Percentiles rank a stretch among this genome's conserved stretches.
Evolutionary conservation across 2,113 vertebrate genomes (phyloP).

Genomic region (Helogale parvula): DNA sequence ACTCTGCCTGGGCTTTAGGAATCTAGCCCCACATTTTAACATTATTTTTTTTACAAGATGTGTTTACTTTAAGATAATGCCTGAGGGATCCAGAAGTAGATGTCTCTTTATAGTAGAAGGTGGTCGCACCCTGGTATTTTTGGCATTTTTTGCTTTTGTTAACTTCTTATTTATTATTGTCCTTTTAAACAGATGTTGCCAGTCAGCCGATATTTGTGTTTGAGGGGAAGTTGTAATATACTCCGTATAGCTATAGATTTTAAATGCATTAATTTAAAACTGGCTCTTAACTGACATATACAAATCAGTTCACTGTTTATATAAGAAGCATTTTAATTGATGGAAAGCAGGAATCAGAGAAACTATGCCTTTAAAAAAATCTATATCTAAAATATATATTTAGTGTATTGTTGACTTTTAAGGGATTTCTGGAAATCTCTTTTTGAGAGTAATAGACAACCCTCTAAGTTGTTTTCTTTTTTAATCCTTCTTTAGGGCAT

Average conservation of each 20-base stretch:
- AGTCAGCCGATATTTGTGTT: neutral
- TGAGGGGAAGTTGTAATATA: neutral
- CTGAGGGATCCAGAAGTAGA: neutral
- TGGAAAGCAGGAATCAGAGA: neutral
- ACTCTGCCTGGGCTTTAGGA: neutral
- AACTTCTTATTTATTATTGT: neutral
- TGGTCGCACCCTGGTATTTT: neutral
- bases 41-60: neutral
- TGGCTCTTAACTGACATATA: neutral
- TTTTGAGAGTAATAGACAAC: neutral
- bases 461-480: neutral
- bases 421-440: neutral
- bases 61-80: neutral
- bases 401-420: neutral
- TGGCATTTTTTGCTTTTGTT: neutral
- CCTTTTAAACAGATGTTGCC: neutral
- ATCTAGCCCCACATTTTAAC: neutral
- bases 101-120: neutral
- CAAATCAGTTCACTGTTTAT: neutral
- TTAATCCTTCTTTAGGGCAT: conserved; percentile 88
- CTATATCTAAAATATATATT: neutral
- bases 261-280: neutral
- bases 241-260: neutral
- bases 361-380: neutral
- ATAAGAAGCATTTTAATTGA: neutral